Evolutionary conservation across 2,113 vertebrate species (phyloP), one percentile per base, ranked within the genome.

Genomic region (Falco punctatus): DNA sequence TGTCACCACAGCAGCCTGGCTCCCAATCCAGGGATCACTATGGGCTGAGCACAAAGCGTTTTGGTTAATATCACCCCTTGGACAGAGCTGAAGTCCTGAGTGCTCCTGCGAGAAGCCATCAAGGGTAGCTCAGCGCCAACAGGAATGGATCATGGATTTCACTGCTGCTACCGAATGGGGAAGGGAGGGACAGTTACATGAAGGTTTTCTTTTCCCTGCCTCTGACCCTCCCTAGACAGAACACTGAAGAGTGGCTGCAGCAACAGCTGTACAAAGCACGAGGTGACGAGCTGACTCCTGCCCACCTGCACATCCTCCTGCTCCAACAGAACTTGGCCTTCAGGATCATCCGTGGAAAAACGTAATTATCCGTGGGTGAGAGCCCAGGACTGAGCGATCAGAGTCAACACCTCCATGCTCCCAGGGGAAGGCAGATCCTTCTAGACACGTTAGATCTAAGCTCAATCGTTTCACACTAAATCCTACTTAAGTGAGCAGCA

Each of bases 321-420:
- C 84, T 81, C 87, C 96, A 94, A 74, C 66, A 95, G 89, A 92
- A 80, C 52, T 95, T 92, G 86, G 95, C 92, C 92, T 84, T 87
- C 81, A 80, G 28, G 49, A 92, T 69, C 28, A 71, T 12, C 16
- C 23, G 6, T 69, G 71, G 81, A 91, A 91, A 74, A 85, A 92
- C 0, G 0, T 30, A 89, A 95, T 87, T 94, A 90, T 61, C 74
- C 11, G 0, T 81, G 89, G 46, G 94, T 95, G 94, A 95, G 84
- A 95, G 96, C 86, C 92, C 91, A 91, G 84, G 71, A 94, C 75
- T 90, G 74, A 94, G 64, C 59, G 93, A 95, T 96, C 96, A 97
- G 73, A 92, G 33, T 80, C 92, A 94, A 82, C 87, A 92, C 84
- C 74, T 94, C 83, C 0, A 0, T 65, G 65, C 17, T 94, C 95